Conservation (phyloP, 2,797 vertebrate species). For the Podargus strigoides region DNA sequence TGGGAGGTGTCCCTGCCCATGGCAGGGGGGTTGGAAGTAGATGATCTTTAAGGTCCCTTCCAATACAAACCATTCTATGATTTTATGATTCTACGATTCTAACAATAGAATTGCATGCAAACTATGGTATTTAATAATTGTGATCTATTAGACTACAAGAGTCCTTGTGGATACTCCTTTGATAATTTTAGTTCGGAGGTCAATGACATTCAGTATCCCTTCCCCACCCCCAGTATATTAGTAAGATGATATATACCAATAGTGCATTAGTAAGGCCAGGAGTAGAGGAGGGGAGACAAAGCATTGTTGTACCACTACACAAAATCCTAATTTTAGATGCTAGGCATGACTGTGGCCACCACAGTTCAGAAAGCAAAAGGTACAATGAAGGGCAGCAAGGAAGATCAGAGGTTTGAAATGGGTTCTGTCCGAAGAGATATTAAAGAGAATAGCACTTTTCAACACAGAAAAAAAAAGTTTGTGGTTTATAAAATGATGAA, state of each 20-base stretch:
- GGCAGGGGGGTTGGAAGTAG: fast-evolving
- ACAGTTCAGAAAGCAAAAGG: neutral
- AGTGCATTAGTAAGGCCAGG: neutral
- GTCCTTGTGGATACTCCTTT: neutral
- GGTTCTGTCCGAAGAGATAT: neutral
- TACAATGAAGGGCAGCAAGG: neutral
- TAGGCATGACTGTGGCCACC: neutral
- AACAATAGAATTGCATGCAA: neutral
- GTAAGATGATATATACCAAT: neutral
- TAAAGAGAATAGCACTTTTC: neutral
- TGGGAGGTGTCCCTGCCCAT: too few relatives aligned
- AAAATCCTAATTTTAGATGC: neutral
- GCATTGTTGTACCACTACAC: neutral
- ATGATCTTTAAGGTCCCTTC: neutral
- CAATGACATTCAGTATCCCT: neutral
- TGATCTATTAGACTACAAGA: neutral
- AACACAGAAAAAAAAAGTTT: neutral
- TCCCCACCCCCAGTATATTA: neutral
- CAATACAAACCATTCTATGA: neutral
- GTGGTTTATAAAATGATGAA: neutral
- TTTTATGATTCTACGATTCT: neutral
- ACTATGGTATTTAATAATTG: neutral
- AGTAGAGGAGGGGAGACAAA: neutral
- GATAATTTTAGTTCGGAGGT: neutral
- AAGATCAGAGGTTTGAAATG: neutral